Evolutionary conservation across 2,888 invertebrate genomes (phyloP), one percentile per base, ranked within the genome.

Genomic region (Drosophila paracracens): DNA sequence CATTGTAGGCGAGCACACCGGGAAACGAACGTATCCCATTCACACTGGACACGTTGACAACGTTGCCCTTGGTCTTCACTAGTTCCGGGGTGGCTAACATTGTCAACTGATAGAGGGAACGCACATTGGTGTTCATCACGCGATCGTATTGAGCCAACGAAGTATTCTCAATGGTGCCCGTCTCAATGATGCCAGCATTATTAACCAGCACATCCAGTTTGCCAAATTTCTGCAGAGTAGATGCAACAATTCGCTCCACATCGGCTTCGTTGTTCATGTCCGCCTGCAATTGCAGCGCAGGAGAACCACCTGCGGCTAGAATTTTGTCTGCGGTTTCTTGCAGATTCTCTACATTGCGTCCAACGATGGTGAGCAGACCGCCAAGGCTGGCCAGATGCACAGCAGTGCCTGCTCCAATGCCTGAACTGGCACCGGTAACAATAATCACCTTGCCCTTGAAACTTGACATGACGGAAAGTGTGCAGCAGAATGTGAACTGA

Each of bases 41-140:
- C 0, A 99, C 97, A 92, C 98, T 98, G 4, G 98, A 99, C 0
- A 99, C 97, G 92, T 99, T 99, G 0, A 99, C 98, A 83, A 98
- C 96, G 83, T 95, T 97, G 27, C 98, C 98, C 92, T 97, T 96
- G 0, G 95, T 94, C 93, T 95, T 94, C 5, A 97, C 94, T 10
- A 99, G 94, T 93, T 98, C 95, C 2, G 98, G 98, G 0, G 96
- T 95, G 50, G 97, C 97, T 75, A 98, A 91, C 95, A 96, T 96
- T 0, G 97, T 98, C 76, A 99, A 92, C 68, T 96, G 94, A 91
- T 96, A 97, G 8, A 96, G 94, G 0, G 96, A 94, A 77, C 97
- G 95, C 1, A 98, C 96, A 93, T 99, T 99, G 7, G 96, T 95
- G 86, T 97, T 96, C 95, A 99, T 97, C 33, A 97, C 94, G 83